Percentiles rank a stretch among this genome's conserved stretches.
phyloP scores from a whole-genome alignment of 2,888 invertebrate species.

The Trachelus troglodyta region DNA sequence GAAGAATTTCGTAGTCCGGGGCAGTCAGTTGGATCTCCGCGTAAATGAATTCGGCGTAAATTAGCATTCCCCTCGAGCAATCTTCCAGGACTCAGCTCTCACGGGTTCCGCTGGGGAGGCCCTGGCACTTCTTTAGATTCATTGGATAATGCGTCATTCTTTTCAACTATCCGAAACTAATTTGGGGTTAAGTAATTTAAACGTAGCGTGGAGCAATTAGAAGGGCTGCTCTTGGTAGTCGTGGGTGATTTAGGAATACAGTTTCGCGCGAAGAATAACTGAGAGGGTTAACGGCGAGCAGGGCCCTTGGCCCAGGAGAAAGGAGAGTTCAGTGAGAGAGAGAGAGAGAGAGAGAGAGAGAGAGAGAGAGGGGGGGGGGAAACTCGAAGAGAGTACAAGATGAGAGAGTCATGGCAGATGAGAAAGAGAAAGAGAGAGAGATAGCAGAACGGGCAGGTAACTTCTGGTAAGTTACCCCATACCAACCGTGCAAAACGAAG shows the following conservation, averaged over 20 bases:
- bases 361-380: conserved; percentile 10
- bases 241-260: conserved; percentile 60
- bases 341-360: conserved; percentile 8
- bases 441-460: conserved; percentile 50
- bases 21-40: conserved; percentile 19
- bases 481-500: conserved; percentile 46
- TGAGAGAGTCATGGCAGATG: conserved; percentile 14
- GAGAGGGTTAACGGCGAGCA: conserved; percentile 24
- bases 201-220: conserved; percentile 63
- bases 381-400: conserved; percentile 10
- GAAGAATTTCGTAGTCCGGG: conserved; percentile 4
- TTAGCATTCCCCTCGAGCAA: conserved; percentile 49
- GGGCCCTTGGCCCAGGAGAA: conserved; percentile 37
- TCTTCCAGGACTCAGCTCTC: conserved; percentile 24
- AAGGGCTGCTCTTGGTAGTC: conserved; percentile 48
- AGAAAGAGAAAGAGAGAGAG: conserved; percentile 21
- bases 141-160: conserved; percentile 52
- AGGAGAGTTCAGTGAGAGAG: conserved; percentile 21
- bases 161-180: conserved; percentile 63
- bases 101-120: conserved; percentile 19
- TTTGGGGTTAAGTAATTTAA: conserved; percentile 64
- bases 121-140: conserved; percentile 33
- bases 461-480: conserved; percentile 56
- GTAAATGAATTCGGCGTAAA: conserved; percentile 41
- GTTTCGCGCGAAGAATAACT: conserved; percentile 56